Base-by-base conservation (phyloP, 1,140 invertebrate species). In the Drosophila melanica region DNA sequence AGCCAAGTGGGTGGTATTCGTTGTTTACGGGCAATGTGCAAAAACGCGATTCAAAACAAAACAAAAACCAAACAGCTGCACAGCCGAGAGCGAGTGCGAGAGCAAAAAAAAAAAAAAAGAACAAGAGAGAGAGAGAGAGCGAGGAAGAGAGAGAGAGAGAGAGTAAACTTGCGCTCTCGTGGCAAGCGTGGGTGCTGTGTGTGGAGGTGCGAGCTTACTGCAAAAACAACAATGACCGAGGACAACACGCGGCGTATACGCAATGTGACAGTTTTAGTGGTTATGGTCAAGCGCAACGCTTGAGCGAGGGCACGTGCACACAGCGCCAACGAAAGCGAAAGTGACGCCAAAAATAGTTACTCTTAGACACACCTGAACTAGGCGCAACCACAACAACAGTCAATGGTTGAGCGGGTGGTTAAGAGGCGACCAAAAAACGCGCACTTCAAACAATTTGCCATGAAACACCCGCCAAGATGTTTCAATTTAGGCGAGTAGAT, bases 241-340 rank as follows among this genome's bases (percentile, higher is more conserved):
- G 84, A 84, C 82, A 77, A 78, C 79, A 87, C 84, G 79, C 84
- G 82, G 84, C 79, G 76, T 89, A 84, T 87, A 87, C 79, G 85
- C 84, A 87, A 89, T 87, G 84, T 87, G 84, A 87, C 84, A 87
- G 67, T 70, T 87, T 89, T 87, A 87, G 77, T 87, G 84, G 84
- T 87, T 87, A 87, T 87, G 84, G 84, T 87, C 84, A 87, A 87
- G 84, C 82, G 67, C 82, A 84, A 71, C 79, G 82, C 79, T 87
- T 84, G 71, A 89, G 62, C 72, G 78, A 87, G 81, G 81, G 81
- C 82, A 89, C 64, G 53, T 69, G 70, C 54, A 14, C 48, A 51
- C 27, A 60, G 60, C 64, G 53, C 53, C 54, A 62, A 81, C 41
- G 33, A 74, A 65, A 69, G 39, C 63, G 79, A 86, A 87, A 87